phyloP scores from a whole-genome alignment of 2,888 invertebrate genomes.

The Brachylomia viminalis region DNA sequence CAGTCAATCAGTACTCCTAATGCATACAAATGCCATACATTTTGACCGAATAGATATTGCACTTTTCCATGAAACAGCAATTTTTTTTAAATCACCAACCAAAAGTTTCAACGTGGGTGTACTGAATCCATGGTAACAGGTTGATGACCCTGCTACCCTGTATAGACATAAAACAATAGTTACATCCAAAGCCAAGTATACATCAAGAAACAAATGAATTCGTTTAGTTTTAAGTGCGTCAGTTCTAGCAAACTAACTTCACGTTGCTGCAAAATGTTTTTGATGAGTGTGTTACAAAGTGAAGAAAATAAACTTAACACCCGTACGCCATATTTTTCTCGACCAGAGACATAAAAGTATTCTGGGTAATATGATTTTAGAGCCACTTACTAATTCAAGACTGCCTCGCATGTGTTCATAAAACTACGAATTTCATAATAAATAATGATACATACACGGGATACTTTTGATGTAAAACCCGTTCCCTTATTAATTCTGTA shows the following conservation, averaged over 20 bases:
- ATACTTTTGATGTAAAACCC: not conserved
- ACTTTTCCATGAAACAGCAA: no score
- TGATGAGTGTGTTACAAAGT: not conserved
- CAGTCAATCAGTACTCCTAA: no score
- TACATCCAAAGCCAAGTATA: not conserved
- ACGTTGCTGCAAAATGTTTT: not conserved
- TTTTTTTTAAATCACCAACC: no score
- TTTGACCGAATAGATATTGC: no score
- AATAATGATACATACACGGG: not conserved
- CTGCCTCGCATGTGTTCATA: conserved; percentile 24
- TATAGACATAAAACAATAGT: not conserved
- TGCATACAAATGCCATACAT: no score
- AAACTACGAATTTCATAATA: conserved; percentile 42
- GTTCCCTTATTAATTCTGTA: conserved; percentile 33
- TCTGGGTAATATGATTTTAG: conserved; percentile 12
- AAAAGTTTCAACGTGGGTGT: no score
- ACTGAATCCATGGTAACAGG: no score
- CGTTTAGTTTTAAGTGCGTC: not conserved
- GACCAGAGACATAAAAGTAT: conserved; percentile 17
- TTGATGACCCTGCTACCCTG: no score
- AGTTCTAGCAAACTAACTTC: not conserved
- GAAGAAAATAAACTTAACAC: conserved; percentile 16
- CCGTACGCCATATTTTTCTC: conserved; percentile 4
- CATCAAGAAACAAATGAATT: not conserved
- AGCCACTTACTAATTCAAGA: conserved; percentile 37